Evolutionary conservation across 2,888 invertebrate genomes (phyloP).

Genomic region (Acanthacorydalis orientalis): DNA sequence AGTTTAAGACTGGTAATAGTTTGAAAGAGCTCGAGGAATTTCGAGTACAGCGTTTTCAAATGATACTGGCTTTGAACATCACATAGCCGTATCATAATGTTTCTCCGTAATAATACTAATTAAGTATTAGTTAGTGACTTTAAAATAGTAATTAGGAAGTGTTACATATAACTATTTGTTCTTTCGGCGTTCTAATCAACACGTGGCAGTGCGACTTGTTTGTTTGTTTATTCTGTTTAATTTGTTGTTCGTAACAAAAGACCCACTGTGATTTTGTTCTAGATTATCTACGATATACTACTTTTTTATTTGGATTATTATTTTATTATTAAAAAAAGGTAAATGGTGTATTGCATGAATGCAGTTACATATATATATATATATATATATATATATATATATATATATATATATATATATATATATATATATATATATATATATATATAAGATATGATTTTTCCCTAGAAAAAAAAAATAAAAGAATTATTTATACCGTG

Average conservation of each 20-base stretch:
- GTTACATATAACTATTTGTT: not conserved
- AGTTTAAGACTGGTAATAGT: not conserved
- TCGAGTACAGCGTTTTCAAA: conserved; percentile 4
- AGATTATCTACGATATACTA: not conserved
- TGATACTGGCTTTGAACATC: not conserved
- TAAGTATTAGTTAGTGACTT: not conserved
- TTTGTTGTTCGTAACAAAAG: not conserved
- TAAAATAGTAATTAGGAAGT: not conserved
- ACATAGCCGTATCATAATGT: not conserved
- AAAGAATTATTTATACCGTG: too few species aligned
- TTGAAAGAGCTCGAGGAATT: not conserved
- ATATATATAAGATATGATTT: too few species aligned
- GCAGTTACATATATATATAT: too few species aligned
- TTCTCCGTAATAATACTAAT: not conserved
- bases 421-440: too few species aligned
- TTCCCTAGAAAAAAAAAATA: too few species aligned
- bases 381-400: too few species aligned
- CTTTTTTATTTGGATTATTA: not conserved
- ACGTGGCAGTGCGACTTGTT: not conserved
- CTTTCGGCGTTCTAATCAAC: not conserved
- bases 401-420: too few species aligned
- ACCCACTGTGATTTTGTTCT: not conserved
- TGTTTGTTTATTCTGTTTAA: not conserved
- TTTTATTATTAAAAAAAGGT: too few species aligned
- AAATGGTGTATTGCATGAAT: too few species aligned